Conservation (phyloP, 1,140 invertebrate genomes). For the Onthophagus taurus region DNA sequence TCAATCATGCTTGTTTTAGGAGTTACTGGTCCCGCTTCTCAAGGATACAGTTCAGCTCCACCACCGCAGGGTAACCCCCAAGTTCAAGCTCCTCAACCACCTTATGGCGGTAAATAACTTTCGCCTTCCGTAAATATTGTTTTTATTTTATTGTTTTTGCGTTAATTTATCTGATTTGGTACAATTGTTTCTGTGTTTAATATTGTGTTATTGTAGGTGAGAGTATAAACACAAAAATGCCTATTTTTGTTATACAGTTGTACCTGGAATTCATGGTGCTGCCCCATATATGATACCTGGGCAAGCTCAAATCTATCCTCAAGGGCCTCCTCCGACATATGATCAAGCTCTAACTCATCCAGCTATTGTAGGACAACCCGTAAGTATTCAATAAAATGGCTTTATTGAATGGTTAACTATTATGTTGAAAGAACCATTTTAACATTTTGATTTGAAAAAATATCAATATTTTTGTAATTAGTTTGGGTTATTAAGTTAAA, state of each 20-base stretch:
- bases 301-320: slow-evolving; percentile 36
- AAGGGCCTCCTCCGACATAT: slow-evolving; percentile 37
- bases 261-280: slow-evolving; percentile 32
- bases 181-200: neutral
- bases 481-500: no score
- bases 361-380: slow-evolving; percentile 35
- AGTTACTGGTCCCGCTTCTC: slow-evolving; percentile 29
- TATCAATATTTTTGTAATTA: no score
- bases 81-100: slow-evolving; percentile 34
- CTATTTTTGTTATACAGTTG: slow-evolving; percentile 22
- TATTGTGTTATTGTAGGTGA: neutral
- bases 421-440: no score
- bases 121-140: neutral
- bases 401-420: no score
- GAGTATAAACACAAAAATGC: neutral
- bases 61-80: slow-evolving; percentile 34
- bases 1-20: no score
- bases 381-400: slow-evolving; percentile 28
- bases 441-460: no score
- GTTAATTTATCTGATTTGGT: no score
- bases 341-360: slow-evolving; percentile 38
- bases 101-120: slow-evolving; percentile 33
- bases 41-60: slow-evolving; percentile 32
- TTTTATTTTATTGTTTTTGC: no score
- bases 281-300: slow-evolving; percentile 35